Conservation (phyloP, 2,797 vertebrate genomes). For the Acanthis flammea region DNA sequence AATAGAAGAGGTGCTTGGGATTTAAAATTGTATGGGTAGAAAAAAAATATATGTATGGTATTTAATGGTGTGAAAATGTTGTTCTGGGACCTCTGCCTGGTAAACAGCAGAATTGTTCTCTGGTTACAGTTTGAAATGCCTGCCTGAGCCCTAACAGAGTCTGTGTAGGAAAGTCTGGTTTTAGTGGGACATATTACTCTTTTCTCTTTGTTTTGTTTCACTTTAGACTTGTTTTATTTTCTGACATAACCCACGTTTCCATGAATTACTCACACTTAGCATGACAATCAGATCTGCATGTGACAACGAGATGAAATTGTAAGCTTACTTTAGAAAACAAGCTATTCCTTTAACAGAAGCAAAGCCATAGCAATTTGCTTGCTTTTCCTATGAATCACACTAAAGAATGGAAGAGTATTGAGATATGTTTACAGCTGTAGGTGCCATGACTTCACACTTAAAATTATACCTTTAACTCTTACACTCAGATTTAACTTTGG, state of each 20-base stretch:
- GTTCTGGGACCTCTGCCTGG: not conserved
- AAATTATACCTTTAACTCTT: conserved; percentile 46
- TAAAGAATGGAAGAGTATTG: conserved; percentile 41
- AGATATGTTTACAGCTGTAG: conserved; percentile 33
- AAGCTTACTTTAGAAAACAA: not conserved
- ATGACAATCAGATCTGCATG: not conserved
- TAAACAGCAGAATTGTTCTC: not conserved
- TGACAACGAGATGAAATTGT: not conserved
- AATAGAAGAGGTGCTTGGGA: not conserved
- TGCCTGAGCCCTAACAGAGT: not conserved
- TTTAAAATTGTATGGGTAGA: not conserved
- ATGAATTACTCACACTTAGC: not conserved
- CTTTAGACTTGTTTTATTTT: not conserved
- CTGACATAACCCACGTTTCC: not conserved
- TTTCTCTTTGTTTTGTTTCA: not conserved
- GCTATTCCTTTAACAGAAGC: not conserved
- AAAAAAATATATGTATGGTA: not conserved
- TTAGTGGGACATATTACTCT: not conserved
- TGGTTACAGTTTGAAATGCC: not conserved
- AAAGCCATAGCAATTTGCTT: not conserved
- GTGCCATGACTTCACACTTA: conserved; percentile 22
- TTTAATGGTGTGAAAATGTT: not conserved
- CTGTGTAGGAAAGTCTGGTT: not conserved
- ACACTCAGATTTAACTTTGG: conserved; percentile 37
- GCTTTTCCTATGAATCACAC: conserved; percentile 36